These are phyloP conservation scores for Xenopus petersii DNA, from an alignment of 2,797 vertebrate genomes.

Conservation along the genomic window DNA sequence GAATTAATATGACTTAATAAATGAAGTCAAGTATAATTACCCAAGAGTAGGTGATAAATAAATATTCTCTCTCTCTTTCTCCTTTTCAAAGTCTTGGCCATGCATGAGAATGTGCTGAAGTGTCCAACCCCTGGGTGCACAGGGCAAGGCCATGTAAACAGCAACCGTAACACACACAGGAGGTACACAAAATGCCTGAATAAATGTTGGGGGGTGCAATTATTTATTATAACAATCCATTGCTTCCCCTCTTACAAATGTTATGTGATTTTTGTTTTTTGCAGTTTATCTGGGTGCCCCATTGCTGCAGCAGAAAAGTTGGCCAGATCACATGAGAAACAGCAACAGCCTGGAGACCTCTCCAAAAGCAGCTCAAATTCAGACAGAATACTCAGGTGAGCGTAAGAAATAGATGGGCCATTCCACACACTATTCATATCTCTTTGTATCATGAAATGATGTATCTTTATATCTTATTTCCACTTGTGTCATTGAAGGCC, in stretches of 20 bases:
- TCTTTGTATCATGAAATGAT: too few relatives aligned
- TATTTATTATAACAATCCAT: too few relatives aligned
- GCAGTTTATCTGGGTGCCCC: slow-evolving; percentile 93
- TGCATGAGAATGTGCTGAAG: slow-evolving; percentile 97
- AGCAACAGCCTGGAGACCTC: slow-evolving; percentile 79
- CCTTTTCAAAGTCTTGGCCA: slow-evolving; percentile 80
- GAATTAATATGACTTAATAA: too few relatives aligned
- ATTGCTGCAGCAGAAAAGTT: slow-evolving; percentile 96
- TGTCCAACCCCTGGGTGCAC: slow-evolving; percentile 96
- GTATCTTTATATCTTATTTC: too few relatives aligned
- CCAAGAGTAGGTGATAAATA: too few relatives aligned
- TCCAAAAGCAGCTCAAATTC: slow-evolving; percentile 87
- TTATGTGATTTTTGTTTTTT: not conserved
- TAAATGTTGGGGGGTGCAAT: too few relatives aligned
- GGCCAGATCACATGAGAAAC: slow-evolving; percentile 88
- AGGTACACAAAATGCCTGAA: slow-evolving; percentile 69
- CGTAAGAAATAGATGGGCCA: too few relatives aligned
- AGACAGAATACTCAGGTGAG: slow-evolving; percentile 88
- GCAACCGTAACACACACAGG: slow-evolving; percentile 96
- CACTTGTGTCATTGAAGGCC: slow-evolving; percentile 69
- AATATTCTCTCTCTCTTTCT: too few relatives aligned
- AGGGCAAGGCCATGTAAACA: slow-evolving; percentile 96
- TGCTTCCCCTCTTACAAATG: too few relatives aligned
- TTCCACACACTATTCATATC: not conserved
- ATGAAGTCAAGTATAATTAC: too few relatives aligned